These are phyloP conservation scores for Drosophila antonietae DNA, from an alignment of 2,888 invertebrate species.

Conservation along the genomic window DNA sequence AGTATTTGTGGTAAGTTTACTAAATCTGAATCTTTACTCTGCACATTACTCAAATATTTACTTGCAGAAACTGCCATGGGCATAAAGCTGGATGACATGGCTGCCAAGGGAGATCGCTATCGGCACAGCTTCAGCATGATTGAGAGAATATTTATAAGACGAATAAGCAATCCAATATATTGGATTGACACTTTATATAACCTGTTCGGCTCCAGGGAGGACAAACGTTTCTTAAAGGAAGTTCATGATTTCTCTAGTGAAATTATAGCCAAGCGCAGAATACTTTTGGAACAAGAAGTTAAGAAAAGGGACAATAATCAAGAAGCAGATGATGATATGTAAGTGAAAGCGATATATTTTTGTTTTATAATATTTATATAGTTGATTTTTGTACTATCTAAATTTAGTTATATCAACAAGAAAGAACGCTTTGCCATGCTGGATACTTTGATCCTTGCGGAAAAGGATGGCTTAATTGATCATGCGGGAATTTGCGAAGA, in stretches of 20 bases:
- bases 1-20: conserved; percentile 71
- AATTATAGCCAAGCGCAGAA: conserved; percentile 76
- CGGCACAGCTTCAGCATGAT: conserved; percentile 68
- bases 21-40: neutral
- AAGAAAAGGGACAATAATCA: conserved; percentile 8
- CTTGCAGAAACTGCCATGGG: conserved; percentile 79
- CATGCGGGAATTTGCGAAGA: conserved; percentile 87
- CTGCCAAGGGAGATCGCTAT: conserved; percentile 72
- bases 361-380: neutral
- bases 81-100: conserved; percentile 74
- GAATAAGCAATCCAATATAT: conserved; percentile 69
- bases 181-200: conserved; percentile 58
- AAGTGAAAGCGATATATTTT: neutral
- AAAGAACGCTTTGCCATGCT: conserved; percentile 79
- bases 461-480: conserved; percentile 74
- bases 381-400: neutral
- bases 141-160: conserved; percentile 65
- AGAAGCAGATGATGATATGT: conserved; percentile 51
- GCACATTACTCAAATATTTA: neutral
- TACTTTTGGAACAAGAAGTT: conserved; percentile 49
- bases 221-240: conserved; percentile 50
- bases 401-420: conserved; percentile 54
- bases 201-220: conserved; percentile 49
- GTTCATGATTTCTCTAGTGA: conserved; percentile 78
- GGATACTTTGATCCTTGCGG: conserved; percentile 73